Evolutionary conservation across 1,140 invertebrate species (phyloP), one percentile per base, ranked within the genome.

Genomic region (Drosophila micromelanica): DNA sequence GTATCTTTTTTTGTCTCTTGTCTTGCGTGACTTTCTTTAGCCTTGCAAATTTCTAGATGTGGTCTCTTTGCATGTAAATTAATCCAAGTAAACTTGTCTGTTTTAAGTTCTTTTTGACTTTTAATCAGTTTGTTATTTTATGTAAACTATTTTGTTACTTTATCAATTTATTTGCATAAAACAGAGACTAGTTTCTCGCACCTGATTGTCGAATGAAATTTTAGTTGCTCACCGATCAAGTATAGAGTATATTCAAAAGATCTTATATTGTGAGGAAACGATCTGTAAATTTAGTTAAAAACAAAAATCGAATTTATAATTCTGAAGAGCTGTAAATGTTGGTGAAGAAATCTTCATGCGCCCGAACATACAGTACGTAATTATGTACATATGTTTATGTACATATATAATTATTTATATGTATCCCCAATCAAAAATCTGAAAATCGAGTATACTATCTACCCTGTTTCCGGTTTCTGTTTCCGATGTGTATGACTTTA

Each of bases 21-120:
- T 87, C 76, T 87, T 87, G 82, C 84, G 84, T 87, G 84, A 86
- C 62, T 76, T 77, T 89, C 68, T 43, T 61, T 87, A 85, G 78
- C 74, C 78, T 73, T 89, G 79, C 77, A 73, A 73, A 67, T 38
- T 55, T 76, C 61, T 87, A 89, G 84, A 64, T 86, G 84, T 86
- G 84, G 68, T 84, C 84, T 89, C 75, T 89, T 89, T 87, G 84
- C 84, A 87, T 89, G 84, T 54, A 42, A 64, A 43, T 49, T 55
- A 78, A 65, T 49, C 71, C 62, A 46, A 65, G 40, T 76, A 56
- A 55, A 45, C 48, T 52, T 56, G 52, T 43, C 9, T 64, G 35
- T 57, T 57, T 49, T 65, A 13, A 49, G 32, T 57, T 57, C 2
- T 0, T 32, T 55, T 32, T 42, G 0, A 30, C 9, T 61, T 52